Evolutionary conservation across 2,797 vertebrate genomes (phyloP), one percentile per base, ranked within the genome.

Genomic region (Lycodopsis pacificus): DNA sequence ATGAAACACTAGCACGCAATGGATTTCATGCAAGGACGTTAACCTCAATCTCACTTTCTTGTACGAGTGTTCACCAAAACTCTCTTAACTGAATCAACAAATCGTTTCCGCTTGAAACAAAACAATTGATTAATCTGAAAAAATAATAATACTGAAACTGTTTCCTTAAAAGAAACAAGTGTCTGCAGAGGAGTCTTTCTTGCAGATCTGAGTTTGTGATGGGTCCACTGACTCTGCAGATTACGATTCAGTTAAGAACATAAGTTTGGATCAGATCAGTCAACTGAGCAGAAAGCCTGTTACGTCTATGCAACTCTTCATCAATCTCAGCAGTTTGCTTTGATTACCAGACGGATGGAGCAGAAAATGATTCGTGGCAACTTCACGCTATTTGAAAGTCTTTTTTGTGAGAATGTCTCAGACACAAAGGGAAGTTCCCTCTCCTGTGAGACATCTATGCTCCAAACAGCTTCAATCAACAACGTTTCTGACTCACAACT

Each of bases 241-340:
- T 87, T 81, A 81, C 65, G 76, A 75, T 68, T 79, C 34, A 27
- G 76, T 54, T 81, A 80, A 84, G 68, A 81, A 71, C 79, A 81
- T 61, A 70, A 42, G 30, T 80, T 77, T 72, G 71, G 80, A 89
- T 82, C 72, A 84, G 80, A 76, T 73, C 65, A 69, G 71, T 82
- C 66, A 48, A 71, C 58, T 61, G 68, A 76, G 54, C 70, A 61
- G 61, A 80, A 72, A 81, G 30, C 54, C 74, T 11, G 22, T 12
- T 79, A 66, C 34, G 38, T 84, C 40, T 49, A n/a, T 54, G 63
- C 5, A 64, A 64, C 76, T 76, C 65, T 73, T 73, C 46, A 79
- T 86, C 61, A 76, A n/a, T 62, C 70, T 67, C 22, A 58, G 66
- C 65, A 72, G 81, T 27, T 59, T 66, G 65, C 63, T 76, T 81